Percentiles rank a stretch among this genome's conserved stretches.
Evolutionary conservation across 2,113 vertebrate species (phyloP).

Genomic region (Hyperoodon ampullatus): DNA sequence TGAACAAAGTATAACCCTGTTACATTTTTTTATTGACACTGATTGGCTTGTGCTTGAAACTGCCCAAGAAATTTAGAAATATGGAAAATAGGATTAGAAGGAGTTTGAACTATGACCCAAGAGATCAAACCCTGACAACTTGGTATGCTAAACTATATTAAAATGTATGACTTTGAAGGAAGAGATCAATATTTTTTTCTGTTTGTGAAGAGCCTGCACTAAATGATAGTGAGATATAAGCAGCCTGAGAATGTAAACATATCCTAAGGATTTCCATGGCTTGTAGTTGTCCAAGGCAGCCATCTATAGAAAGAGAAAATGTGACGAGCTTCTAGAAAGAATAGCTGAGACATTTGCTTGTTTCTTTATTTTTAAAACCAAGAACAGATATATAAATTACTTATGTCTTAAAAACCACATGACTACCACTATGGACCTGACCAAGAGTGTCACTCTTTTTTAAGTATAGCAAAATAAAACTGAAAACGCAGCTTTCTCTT

Average conservation of each 20-base stretch:
- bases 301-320: neutral
- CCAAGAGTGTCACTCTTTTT: neutral
- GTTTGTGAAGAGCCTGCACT: conserved; percentile 19
- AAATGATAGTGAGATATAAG: conserved; percentile 26
- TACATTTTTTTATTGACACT: neutral
- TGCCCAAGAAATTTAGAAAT: conserved; percentile 54
- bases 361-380: neutral
- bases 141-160: conserved; percentile 81
- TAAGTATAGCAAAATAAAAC: neutral
- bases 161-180: conserved; percentile 76
- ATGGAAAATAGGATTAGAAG: conserved; percentile 77
- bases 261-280: fast-evolving
- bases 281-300: fast-evolving
- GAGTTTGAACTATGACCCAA: conserved; percentile 79
- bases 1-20: neutral
- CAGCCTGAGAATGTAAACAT: neutral
- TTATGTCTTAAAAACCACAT: neutral
- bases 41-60: conserved; percentile 33
- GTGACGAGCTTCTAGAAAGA: neutral
- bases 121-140: conserved; percentile 79
- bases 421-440: neutral
- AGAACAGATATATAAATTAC: neutral
- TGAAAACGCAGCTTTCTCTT: neutral
- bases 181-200: conserved; percentile 68
- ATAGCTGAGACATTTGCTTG: neutral